phyloP scores from a whole-genome alignment of 2,888 invertebrate species.

The Tetranychus piercei region DNA sequence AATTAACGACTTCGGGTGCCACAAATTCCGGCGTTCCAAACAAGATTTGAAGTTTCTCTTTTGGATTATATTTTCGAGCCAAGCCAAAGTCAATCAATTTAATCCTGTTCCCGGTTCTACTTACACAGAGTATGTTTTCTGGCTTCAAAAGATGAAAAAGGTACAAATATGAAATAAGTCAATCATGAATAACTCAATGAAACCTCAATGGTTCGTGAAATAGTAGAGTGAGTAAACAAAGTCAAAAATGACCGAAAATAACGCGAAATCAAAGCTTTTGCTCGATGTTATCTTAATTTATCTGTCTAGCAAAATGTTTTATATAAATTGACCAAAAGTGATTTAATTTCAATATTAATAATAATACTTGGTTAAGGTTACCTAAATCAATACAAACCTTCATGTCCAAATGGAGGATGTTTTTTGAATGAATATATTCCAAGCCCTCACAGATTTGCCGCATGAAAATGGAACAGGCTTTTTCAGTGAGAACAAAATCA shows the following conservation, averaged over 20 bases:
- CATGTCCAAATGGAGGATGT: constrained; percentile 87
- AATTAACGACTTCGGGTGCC: constrained; percentile 95
- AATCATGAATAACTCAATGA: too few relatives aligned
- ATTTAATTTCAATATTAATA: background rate
- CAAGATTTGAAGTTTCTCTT: constrained; percentile 64
- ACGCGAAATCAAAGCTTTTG: too few relatives aligned
- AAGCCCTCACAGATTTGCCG: constrained; percentile 95
- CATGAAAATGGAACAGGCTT: constrained; percentile 88
- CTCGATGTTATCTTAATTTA: background rate
- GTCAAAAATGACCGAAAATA: too few relatives aligned
- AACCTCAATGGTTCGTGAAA: too few relatives aligned
- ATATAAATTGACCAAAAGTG: background rate
- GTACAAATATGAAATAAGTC: too few relatives aligned
- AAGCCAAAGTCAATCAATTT: constrained; percentile 97
- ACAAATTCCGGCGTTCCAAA: constrained; percentile 98
- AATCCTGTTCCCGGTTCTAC: constrained; percentile 87
- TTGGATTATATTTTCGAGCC: constrained; percentile 74
- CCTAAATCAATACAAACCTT: constrained; percentile 46
- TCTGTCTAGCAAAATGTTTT: background rate
- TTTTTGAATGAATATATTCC: constrained; percentile 84
- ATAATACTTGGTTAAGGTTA: background rate
- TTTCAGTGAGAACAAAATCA: constrained; percentile 87
- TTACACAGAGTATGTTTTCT: constrained; percentile 90
- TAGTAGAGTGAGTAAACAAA: too few relatives aligned
- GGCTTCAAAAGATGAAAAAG: constrained; percentile 44